Conservation (phyloP, 1,140 invertebrate species). For the Drosophila orena region DNA sequence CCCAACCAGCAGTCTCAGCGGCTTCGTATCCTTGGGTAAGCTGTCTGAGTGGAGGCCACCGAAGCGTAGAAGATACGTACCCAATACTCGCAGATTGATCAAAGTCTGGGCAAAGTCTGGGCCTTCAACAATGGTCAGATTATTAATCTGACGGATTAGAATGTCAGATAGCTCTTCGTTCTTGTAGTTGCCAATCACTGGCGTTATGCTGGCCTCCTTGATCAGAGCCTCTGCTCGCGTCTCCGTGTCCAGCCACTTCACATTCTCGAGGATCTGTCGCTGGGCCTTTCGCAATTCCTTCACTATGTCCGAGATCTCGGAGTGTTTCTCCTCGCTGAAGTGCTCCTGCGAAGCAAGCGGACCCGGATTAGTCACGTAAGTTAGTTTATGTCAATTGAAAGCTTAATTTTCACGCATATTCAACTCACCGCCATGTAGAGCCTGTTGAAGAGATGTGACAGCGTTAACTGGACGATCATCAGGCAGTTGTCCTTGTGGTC, state of each 20-base stretch:
- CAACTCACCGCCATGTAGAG: constrained; percentile 53
- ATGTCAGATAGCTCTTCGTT: constrained; percentile 74
- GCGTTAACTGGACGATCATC: constrained; percentile 29
- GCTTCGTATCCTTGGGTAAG: constrained; percentile 53
- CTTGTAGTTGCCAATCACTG: constrained; percentile 87
- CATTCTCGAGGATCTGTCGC: constrained; percentile 86
- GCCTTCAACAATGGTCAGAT: constrained; percentile 34
- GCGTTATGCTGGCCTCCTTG: constrained; percentile 86
- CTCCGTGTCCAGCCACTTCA: constrained; percentile 90
- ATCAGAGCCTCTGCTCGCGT: constrained; percentile 87
- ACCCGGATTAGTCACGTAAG: too few relatives aligned
- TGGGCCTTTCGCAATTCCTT: constrained; percentile 87
- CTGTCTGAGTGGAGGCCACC: constrained; percentile 50
- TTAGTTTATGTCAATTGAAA: not conserved
- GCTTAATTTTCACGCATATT: not conserved
- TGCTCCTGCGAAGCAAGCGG: constrained; percentile 36
- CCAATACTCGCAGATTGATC: constrained; percentile 53
- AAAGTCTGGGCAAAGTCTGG: constrained; percentile 49
- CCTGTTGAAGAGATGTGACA: constrained; percentile 54
- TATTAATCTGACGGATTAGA: constrained; percentile 50
- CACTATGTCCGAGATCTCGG: constrained; percentile 55
- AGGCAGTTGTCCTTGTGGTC: constrained; percentile 83
- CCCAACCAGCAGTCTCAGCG: constrained; percentile 57
- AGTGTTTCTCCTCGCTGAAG: constrained; percentile 50
- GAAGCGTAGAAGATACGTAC: constrained; percentile 38